Base-by-base conservation (phyloP, 1,140 invertebrate species). In the Pachyrhynchus sulphureomaculatus region DNA sequence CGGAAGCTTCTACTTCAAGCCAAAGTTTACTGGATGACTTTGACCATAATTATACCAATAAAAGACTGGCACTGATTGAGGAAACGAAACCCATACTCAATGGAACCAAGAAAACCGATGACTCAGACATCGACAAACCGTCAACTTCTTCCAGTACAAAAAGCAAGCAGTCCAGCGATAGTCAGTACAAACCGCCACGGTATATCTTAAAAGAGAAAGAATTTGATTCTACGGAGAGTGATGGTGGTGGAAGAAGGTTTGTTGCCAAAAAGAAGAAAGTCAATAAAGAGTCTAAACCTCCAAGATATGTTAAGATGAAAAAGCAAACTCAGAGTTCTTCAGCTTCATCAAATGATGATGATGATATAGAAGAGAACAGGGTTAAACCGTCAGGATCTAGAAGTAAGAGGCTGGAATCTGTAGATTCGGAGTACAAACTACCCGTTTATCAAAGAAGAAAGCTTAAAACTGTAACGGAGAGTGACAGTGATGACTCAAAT, bases 31-130 rank as follows among this genome's bases (percentile, higher is more conserved):
- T 53, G 15, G 49, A 45, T 5, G 39, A 44, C n/a, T 42, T 45
- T n/a, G 48, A 52, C 29, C 57, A 59, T 26, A 59, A 51, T 17
- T 59, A 59, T 26, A 26, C 57, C 4, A 45, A 23, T 24, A 21
- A 23, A 34, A 21, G 17, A 41, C 34, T 53, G 12, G 9, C 2
- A 4, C n/a, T 15, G 21, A 39, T 41, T n/a, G 34, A 15, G 1
- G 26, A 6, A 10, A 29, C 8, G 8, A 29, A 10, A n/a, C 34
- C 12, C 18, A 4, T 8, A 4, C 44, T 10, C 5, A 29, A 26
- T 32, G 21, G 13, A 15, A 52, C 23, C 4, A 41, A 45, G 29
- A 24, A 3, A 21, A 26, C 18, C 5, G 13, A 61, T 34, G 20
- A 34, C 4, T 21, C 33, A 4, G 33, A 42, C 10, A 37, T 24